Conservation (phyloP, 2,888 invertebrate genomes). For the Ferdinandea cuprea region DNA sequence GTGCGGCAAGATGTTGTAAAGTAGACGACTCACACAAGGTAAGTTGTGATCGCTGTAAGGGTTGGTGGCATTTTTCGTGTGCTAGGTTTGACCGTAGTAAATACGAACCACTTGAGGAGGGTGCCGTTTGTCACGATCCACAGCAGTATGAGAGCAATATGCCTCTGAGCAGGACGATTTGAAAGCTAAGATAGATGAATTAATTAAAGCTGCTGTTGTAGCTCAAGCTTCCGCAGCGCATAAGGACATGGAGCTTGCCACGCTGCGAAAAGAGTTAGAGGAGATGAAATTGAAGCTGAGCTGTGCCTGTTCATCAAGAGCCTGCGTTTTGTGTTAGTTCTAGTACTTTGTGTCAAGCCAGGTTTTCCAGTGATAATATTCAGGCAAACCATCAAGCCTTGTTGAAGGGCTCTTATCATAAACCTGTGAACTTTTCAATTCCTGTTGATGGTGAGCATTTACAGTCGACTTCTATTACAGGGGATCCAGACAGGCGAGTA, state of each 20-base stretch:
- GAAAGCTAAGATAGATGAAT: too few species aligned
- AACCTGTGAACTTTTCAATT: too few species aligned
- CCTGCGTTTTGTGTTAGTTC: background rate
- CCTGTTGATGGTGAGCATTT: background rate
- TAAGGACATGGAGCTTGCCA: conserved; percentile 11
- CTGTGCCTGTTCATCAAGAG: background rate
- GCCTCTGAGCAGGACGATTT: too few species aligned
- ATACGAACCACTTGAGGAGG: background rate
- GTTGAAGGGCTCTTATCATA: too few species aligned
- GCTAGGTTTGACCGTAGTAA: conserved; percentile 17
- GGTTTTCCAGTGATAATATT: conserved; percentile 1
- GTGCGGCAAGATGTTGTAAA: background rate
- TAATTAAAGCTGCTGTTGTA: background rate
- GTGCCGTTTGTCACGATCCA: background rate
- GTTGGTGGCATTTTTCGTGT: conserved; percentile 34
- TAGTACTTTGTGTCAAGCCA: background rate
- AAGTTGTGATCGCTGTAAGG: conserved; percentile 16
- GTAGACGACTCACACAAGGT: conserved; percentile 6
- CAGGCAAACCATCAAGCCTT: conserved; percentile 2
- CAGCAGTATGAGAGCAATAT: too few species aligned
- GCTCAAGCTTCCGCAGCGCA: conserved; percentile 23
- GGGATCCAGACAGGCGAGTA: background rate
- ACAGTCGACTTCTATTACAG: background rate
- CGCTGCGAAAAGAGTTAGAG: conserved; percentile 11
- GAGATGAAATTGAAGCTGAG: conserved; percentile 5